Evolutionary conservation across 2,797 vertebrate species (phyloP).

Genomic region (Cheirogaleus major): DNA sequence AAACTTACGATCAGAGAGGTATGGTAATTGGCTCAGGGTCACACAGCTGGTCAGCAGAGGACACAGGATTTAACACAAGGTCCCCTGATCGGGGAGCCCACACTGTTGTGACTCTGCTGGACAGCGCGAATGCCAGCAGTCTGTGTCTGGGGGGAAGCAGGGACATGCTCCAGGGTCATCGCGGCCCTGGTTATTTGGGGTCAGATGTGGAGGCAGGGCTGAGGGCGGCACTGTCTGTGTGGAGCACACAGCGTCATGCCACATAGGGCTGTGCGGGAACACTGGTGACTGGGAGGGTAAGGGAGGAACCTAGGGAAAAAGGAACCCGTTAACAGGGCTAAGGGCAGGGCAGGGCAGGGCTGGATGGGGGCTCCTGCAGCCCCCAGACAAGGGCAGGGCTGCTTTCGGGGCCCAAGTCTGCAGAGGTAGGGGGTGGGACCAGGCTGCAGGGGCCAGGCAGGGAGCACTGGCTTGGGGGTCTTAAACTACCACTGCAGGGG

Average conservation of each 20-base stretch:
- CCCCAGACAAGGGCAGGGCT: neutral
- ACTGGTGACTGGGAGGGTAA: too few relatives aligned
- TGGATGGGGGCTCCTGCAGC: neutral
- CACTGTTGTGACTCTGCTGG: too few relatives aligned
- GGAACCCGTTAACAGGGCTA: neutral
- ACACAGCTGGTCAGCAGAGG: neutral
- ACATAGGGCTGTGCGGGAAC: neutral
- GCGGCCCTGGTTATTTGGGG: too few relatives aligned
- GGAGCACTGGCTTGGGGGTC: neutral
- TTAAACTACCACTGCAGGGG: neutral
- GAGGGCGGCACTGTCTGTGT: neutral
- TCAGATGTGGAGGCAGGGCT: neutral
- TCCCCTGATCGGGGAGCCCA: neutral
- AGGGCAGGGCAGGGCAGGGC: neutral
- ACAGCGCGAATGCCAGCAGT: accelerated
- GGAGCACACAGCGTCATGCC: too few relatives aligned
- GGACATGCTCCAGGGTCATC: too few relatives aligned
- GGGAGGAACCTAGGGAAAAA: neutral
- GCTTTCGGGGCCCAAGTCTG: neutral
- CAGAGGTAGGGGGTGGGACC: too few relatives aligned
- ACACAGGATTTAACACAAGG: neutral
- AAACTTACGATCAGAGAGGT: neutral
- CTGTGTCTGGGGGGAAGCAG: neutral
- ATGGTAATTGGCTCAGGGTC: too few relatives aligned
- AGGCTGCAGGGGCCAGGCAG: neutral